Evolutionary conservation across 1,140 invertebrate genomes (phyloP), one percentile per base, ranked within the genome.

Genomic region (Eupristina koningsbergeri): DNA sequence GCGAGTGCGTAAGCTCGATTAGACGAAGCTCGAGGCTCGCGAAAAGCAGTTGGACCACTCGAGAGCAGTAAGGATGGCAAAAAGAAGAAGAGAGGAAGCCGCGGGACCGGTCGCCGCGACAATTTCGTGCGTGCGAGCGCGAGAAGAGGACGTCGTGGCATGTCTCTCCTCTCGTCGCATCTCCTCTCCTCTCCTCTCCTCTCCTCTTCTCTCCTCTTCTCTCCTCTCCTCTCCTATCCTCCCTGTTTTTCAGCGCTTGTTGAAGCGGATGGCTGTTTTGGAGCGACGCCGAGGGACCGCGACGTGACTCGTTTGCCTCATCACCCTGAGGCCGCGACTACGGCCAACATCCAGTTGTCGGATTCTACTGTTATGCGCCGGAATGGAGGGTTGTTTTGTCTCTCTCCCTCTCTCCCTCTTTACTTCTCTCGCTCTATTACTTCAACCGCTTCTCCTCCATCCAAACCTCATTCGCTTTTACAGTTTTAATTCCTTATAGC

Each of bases 271-370:
- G 15, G 64, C n/a, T 26, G 45, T 81, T 81, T 73, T 73, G 79
- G 67, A 81, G 79, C 79, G 47, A 39, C n/a, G 79, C 50, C 69
- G 53, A 58, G 71, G 39, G 36, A 75, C 50, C 22, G 50, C 45
- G 5, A 76, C 73, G 73, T 82, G 81, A 82, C 81, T 82, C 34
- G 81, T 76, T 76, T 82, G 53, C 45, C 26, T 76, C 81, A 82
- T 76, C 61, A 73, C 45, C 39, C 47, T 47, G 26, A 58, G 41
- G 19, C 26, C 71, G 61, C 71, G 61, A 36, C 29, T 29, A 45
- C 61, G 73, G 5, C 26, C n/a, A 26, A 75, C 11, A 22, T 7
- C 13, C 2, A 47, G 36, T n/a, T 0, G 7, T n/a, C 1, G 7
- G 36, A 41, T 71, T 41, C 67, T 67, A 67, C 64, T 34, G 64